Conservation (phyloP, 2,888 invertebrate species). For the Girardia tigrina region DNA sequence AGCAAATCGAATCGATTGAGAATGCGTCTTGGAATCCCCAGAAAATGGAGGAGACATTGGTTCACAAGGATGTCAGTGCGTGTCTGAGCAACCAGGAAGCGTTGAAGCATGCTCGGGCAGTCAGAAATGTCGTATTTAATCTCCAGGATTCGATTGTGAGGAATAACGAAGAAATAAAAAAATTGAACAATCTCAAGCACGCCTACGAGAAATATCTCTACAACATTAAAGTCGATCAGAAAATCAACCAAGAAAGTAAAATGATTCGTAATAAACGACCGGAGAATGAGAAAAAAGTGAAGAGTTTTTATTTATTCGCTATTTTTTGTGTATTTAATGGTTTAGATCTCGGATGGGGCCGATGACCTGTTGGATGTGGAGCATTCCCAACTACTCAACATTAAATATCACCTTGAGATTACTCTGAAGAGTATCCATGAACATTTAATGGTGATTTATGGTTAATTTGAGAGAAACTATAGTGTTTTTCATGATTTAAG, state of each 20-base stretch:
- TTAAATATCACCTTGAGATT: background rate
- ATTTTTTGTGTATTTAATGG: background rate
- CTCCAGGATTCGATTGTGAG: background rate
- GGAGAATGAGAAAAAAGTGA: background rate
- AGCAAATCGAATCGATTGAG: background rate
- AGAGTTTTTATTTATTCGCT: too few relatives aligned
- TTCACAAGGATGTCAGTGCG: background rate
- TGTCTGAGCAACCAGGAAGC: background rate
- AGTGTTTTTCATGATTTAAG: background rate
- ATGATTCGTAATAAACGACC: background rate
- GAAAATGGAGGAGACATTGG: background rate
- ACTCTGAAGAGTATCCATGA: background rate
- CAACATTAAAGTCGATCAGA: constrained; percentile 15
- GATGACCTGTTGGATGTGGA: background rate
- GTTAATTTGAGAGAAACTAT: background rate
- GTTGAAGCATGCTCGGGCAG: background rate
- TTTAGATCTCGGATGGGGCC: background rate
- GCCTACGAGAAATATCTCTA: background rate
- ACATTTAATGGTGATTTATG: background rate
- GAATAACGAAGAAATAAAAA: background rate
- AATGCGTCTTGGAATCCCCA: background rate
- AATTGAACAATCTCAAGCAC: background rate
- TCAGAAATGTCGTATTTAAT: background rate
- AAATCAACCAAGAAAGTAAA: constrained; percentile 7
- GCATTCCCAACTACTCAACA: background rate